Conservation (phyloP, 2,888 invertebrate species). For the Volucella inanis region DNA sequence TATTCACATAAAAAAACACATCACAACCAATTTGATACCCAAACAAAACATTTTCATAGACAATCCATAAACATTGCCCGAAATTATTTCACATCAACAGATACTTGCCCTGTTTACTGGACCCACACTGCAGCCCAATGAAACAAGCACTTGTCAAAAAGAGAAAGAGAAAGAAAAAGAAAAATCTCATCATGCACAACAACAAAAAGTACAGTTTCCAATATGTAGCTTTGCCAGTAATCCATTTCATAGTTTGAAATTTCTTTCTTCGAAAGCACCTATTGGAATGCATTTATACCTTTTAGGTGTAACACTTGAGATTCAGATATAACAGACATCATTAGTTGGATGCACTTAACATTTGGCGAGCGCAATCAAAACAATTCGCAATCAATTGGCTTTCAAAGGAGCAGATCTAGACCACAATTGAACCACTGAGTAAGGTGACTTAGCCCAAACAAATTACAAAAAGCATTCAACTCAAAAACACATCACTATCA, state of each 20-base stretch:
- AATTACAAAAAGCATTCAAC: slow-evolving; percentile 3
- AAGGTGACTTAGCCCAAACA: background rate
- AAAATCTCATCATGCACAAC: background rate
- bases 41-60: too few species aligned
- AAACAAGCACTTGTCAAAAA: background rate
- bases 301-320: background rate
- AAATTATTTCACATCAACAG: too few species aligned
- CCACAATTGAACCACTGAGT: background rate
- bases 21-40: too few species aligned
- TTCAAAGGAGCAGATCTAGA: background rate
- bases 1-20: too few species aligned
- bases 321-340: slow-evolving; percentile 10
- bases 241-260: background rate
- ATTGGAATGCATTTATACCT: slow-evolving; percentile 8
- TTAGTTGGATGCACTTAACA: too few species aligned
- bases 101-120: too few species aligned
- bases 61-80: too few species aligned
- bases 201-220: slow-evolving; percentile 43
- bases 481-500: slow-evolving; percentile 48
- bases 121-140: background rate
- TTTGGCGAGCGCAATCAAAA: too few species aligned
- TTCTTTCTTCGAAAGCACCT: background rate
- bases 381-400: too few species aligned
- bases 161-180: too few species aligned
- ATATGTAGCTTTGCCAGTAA: background rate